Conservation (phyloP, 2,888 invertebrate species). For the Drosophila paracracens region DNA sequence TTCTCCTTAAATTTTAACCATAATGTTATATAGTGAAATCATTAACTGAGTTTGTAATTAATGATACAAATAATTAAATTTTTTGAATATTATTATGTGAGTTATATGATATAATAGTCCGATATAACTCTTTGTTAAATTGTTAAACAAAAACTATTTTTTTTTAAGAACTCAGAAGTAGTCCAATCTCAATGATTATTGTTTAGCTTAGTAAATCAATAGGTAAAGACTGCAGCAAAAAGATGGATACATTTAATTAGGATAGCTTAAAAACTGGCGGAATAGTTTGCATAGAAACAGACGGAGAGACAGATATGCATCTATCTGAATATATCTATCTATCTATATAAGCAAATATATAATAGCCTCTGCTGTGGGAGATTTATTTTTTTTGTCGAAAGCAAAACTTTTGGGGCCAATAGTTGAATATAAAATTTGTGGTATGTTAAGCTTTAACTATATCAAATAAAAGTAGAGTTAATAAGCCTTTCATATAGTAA, state of each 20-base stretch:
- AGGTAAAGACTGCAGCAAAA: neutral
- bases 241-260: fast-evolving
- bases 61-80: neutral
- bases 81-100: neutral
- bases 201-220: neutral
- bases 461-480: no score
- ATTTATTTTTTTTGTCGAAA: neutral
- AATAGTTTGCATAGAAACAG: neutral
- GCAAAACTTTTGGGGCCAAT: neutral
- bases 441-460: no score
- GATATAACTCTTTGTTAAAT: no score
- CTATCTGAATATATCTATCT: no score
- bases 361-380: neutral
- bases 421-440: neutral
- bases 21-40: neutral
- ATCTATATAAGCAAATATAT: neutral
- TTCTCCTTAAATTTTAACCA: neutral
- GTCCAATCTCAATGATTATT: neutral
- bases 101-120: neutral
- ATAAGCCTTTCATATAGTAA: no score
- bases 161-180: neutral
- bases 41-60: neutral
- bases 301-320: neutral
- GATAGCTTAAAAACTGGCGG: neutral
- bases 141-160: neutral